phyloP scores from a whole-genome alignment of 2,797 vertebrate species.

The Crax fasciolata region DNA sequence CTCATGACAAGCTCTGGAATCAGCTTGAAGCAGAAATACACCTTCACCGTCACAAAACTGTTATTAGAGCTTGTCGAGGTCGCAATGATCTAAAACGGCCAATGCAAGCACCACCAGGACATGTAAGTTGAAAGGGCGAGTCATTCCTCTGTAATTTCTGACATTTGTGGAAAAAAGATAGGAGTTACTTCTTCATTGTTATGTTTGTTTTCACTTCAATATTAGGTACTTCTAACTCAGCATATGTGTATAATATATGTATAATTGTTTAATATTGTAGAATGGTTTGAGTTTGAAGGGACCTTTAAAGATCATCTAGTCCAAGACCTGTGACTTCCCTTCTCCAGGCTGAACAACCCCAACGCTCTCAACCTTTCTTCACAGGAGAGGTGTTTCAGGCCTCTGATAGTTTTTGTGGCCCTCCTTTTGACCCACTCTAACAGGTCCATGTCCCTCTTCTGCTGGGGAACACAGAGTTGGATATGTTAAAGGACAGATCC shows the following conservation, averaged over 20 bases:
- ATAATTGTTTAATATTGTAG: not conserved
- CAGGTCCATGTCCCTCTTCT: not conserved
- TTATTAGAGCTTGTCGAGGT: conserved; percentile 96
- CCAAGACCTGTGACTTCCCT: not conserved
- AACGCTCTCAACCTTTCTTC: not conserved
- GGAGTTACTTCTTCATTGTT: not conserved
- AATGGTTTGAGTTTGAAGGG: not conserved
- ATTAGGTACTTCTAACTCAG: not conserved
- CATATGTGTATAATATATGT: not conserved
- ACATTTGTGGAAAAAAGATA: not conserved
- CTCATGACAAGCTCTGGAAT: conserved; percentile 99
- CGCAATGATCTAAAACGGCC: conserved; percentile 95
- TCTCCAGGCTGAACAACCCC: not conserved
- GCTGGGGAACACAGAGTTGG: not conserved
- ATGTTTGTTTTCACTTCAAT: not conserved
- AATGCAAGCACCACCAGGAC: conserved; percentile 91
- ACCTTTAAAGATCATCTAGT: not conserved
- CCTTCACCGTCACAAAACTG: conserved; percentile 97
- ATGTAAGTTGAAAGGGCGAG: conserved; percentile 84
- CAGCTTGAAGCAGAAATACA: conserved; percentile 99
- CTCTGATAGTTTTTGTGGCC: not conserved
- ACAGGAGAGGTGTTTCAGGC: not conserved
- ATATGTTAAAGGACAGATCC: not conserved
- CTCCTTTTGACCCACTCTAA: not conserved
- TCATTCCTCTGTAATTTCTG: not conserved